Evolutionary conservation across 1,140 invertebrate species (phyloP).

Genomic region (Drosophila punjabiensis): DNA sequence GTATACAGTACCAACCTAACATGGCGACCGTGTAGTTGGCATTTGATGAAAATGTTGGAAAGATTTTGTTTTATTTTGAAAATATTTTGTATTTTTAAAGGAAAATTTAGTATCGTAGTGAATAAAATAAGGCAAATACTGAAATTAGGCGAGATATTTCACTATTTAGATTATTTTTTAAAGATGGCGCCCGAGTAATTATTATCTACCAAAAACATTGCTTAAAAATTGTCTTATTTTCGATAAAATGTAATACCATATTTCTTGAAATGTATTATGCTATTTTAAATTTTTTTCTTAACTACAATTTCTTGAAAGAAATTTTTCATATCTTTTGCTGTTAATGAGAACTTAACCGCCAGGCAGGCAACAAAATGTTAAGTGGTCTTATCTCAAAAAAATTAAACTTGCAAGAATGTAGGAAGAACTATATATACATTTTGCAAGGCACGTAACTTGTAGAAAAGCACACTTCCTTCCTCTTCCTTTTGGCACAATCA

Average conservation of each 20-base stretch:
- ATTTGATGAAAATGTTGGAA: not conserved
- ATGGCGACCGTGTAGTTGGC: no score
- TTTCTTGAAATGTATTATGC: not conserved
- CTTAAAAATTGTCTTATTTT: no score
- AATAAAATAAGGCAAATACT: no score
- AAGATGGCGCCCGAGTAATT: no score
- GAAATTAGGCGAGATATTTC: no score
- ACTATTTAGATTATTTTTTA: no score
- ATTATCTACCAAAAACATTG: no score
- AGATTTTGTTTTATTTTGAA: not conserved
- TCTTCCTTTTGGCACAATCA: not conserved
- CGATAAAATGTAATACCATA: no score
- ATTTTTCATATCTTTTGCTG: not conserved
- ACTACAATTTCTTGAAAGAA: not conserved
- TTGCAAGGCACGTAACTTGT: slow-evolving; percentile 8
- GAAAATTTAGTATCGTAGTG: no score
- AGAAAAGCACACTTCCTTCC: slow-evolving; percentile 15
- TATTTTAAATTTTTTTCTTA: not conserved
- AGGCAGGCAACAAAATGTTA: slow-evolving; percentile 8
- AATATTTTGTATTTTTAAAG: not conserved
- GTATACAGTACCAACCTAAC: no score
- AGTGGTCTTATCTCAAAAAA: slow-evolving; percentile 15
- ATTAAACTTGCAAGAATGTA: not conserved
- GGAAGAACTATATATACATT: not conserved
- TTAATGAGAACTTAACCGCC: not conserved